Evolutionary conservation across 2,888 invertebrate species (phyloP).

Genomic region (Leptinotarsa peninsularis): DNA sequence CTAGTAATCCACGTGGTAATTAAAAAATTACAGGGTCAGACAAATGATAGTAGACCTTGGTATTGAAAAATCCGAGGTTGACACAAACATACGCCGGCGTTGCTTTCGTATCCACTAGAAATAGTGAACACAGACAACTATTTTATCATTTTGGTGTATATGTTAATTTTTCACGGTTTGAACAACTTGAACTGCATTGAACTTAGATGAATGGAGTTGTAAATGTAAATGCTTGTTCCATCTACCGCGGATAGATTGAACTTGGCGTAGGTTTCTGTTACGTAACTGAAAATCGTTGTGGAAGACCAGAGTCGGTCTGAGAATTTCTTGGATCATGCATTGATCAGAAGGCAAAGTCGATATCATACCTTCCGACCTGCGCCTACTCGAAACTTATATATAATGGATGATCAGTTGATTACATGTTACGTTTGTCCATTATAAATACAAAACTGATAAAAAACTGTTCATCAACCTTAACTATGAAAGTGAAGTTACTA

Average conservation of each 20-base stretch:
- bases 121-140: neutral
- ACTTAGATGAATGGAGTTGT: slow-evolving; percentile 6
- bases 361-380: too few species aligned
- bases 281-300: neutral
- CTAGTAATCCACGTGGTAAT: neutral
- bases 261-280: slow-evolving; percentile 15
- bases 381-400: too few species aligned
- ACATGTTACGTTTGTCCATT: too few species aligned
- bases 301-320: slow-evolving; percentile 13
- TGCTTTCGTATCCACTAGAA: neutral
- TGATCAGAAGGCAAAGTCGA: too few species aligned
- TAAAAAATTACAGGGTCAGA: neutral
- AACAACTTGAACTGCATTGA: slow-evolving; percentile 12
- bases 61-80: neutral
- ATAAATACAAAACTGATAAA: too few species aligned
- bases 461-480: too few species aligned
- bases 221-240: slow-evolving; percentile 22
- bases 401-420: too few species aligned
- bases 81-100: neutral
- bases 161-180: slow-evolving; percentile 16
- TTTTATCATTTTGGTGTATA: slow-evolving; percentile 19
- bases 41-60: neutral
- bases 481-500: too few species aligned
- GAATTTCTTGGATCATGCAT: neutral
- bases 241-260: slow-evolving; percentile 19